Base-by-base conservation (phyloP, 2,113 vertebrate genomes). In the Bos javanicus region DNA sequence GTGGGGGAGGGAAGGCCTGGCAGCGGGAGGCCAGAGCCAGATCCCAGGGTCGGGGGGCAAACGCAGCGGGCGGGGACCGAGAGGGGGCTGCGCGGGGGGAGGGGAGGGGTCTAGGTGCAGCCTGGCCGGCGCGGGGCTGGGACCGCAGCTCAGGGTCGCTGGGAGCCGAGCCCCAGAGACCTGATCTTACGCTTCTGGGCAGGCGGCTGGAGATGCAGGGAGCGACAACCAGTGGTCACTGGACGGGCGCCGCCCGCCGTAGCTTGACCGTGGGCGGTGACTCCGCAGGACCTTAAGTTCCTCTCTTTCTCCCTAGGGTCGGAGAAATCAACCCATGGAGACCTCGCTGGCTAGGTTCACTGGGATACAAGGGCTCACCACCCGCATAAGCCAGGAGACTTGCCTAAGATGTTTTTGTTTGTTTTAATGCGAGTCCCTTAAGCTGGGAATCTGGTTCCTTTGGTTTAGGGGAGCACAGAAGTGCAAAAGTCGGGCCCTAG, bases 371-470 rank as follows among this genome's bases (percentile, higher is more conserved):
- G 43, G 56, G 56, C 43, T 30, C 2, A 0, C 2, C 6, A 17
- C 2, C 74, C 43, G 78, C 39, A 28, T 13, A 33, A 30, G 60
- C 36, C 80, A 43, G 33, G 26, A 19, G n/a, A 54, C 23, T 87
- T 76, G 46, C 36, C 76, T n/a, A 6, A 36, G 16, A 23, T 46
- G 12, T 59, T 76, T 62, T 71, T 15, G 14, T 50, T 50, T 28
- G 84, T 52, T 88, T 81, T 16, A 15, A 80, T 52, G 8, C 12
- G 25, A 89, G 39, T 67, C 54, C 50, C 9, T 64, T 30, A 43
- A 36, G 16, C 90, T 82, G 86, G 26, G 16, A 94, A 14, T 23
- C 90, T 87, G 93, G 36, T n/a, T 71, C 81, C 39, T 64, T 56
- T 46, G 33, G 50, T 52, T 56, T 54, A 57, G 48, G 62, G 0